These are phyloP conservation scores for Drosophila kambysellisi DNA, from an alignment of 2,888 invertebrate genomes.

Conservation along the genomic window DNA sequence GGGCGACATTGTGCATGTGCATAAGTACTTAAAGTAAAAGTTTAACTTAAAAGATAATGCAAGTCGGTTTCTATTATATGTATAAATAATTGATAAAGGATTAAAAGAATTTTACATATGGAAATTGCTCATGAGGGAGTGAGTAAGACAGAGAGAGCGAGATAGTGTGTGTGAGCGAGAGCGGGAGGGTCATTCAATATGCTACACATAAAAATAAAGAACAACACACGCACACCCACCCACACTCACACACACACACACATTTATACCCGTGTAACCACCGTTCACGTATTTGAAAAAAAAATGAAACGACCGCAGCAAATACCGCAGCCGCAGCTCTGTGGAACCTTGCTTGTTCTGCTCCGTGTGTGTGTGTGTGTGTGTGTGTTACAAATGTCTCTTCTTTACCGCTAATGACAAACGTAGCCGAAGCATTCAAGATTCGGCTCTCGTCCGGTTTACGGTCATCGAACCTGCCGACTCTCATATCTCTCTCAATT, in stretches of 20 bases:
- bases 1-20: conserved; percentile 51
- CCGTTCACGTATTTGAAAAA: conserved; percentile 19
- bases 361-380: conserved; percentile 3
- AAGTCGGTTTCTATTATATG: neutral
- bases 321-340: conserved; percentile 1
- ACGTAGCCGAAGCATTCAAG: conserved; percentile 65
- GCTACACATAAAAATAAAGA: neutral
- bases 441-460: conserved; percentile 75
- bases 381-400: conserved; percentile 58
- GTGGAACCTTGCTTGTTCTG: conserved; percentile 36
- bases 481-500: conserved; percentile 42
- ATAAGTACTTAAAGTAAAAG: conserved; percentile 16
- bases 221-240: neutral
- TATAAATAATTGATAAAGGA: neutral
- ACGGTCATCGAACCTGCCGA: conserved; percentile 75
- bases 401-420: conserved; percentile 69
- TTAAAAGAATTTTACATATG: neutral
- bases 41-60: conserved; percentile 2
- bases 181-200: neutral
- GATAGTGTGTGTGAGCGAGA: neutral
- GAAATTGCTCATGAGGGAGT: neutral
- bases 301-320: conserved; percentile 30
- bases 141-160: neutral
- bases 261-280: conserved; percentile 8
- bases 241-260: conserved; percentile 1